Evolutionary conservation across 2,113 vertebrate genomes (phyloP).

Genomic region (Isichthys henryi): DNA sequence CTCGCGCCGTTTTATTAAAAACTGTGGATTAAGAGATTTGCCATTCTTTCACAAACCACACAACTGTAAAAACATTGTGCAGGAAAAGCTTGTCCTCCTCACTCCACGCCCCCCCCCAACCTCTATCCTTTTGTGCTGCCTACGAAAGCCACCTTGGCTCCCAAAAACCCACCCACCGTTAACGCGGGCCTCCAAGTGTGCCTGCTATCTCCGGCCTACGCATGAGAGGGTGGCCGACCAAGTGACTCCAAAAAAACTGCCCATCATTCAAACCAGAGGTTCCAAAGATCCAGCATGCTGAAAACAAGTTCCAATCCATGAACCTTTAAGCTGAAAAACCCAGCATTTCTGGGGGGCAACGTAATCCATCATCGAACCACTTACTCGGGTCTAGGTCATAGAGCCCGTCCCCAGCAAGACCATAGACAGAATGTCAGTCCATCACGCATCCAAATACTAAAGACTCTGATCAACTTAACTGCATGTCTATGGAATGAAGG

Average conservation of each 20-base stretch:
- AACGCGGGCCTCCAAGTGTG: neutral
- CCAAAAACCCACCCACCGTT: neutral
- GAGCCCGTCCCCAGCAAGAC: neutral
- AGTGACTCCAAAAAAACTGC: neutral
- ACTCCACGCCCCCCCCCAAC: neutral
- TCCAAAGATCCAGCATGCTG: neutral
- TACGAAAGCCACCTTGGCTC: conserved; percentile 23
- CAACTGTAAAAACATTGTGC: conserved; percentile 63
- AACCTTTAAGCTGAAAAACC: neutral
- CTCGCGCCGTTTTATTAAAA: conserved; percentile 56
- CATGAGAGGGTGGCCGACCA: neutral
- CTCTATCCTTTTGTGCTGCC: neutral
- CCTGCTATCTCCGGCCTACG: neutral
- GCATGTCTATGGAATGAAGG: neutral
- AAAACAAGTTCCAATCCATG: neutral
- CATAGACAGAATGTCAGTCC: neutral
- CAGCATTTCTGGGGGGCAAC: neutral
- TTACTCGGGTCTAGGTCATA: neutral
- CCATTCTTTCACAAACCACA: conserved; percentile 46
- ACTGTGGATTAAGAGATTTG: conserved; percentile 62
- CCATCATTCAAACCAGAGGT: neutral
- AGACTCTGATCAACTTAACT: neutral
- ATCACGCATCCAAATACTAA: neutral
- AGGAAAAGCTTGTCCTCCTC: conserved; percentile 36
- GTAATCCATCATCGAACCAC: neutral